A percentile compares a stretch with the other conserved stretches of the same genome.
Conservation (phyloP, 2,113 vertebrate genomes). For the Pangasianodon hypophthalmus region DNA sequence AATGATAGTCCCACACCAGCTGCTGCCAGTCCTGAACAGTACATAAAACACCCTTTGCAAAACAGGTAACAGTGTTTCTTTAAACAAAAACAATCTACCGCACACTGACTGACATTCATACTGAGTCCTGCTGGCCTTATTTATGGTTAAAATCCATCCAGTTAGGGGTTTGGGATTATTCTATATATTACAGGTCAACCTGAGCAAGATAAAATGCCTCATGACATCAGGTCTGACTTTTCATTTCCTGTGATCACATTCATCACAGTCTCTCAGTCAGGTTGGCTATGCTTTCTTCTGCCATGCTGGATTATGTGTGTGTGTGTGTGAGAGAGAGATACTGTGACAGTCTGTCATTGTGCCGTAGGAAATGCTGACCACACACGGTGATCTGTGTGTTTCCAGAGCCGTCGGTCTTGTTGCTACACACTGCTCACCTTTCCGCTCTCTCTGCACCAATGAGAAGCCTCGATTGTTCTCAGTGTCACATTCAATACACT, state of each 20-base stretch:
- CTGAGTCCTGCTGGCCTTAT: slow-evolving; percentile 34
- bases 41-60: slow-evolving; percentile 80
- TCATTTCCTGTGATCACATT: background rate
- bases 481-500: slow-evolving; percentile 17
- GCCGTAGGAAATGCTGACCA: slow-evolving; percentile 64
- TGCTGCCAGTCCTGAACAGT: slow-evolving; percentile 71
- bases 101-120: background rate
- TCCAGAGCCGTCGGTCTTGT: slow-evolving; percentile 65
- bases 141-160: background rate
- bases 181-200: background rate
- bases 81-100: background rate
- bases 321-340: background rate
- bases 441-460: background rate
- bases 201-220: background rate
- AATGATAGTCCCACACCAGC: slow-evolving; percentile 61
- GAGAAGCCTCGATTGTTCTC: slow-evolving; percentile 44
- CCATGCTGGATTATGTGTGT: background rate
- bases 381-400: slow-evolving; percentile 55
- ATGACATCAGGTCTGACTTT: background rate
- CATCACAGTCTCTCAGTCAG: background rate
- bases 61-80: slow-evolving; percentile 69
- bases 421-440: slow-evolving; percentile 42
- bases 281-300: background rate
- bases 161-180: background rate
- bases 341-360: slow-evolving; percentile 33